phyloP scores from a whole-genome alignment of 2,888 invertebrate species.

The Seladonia tumulorum region DNA sequence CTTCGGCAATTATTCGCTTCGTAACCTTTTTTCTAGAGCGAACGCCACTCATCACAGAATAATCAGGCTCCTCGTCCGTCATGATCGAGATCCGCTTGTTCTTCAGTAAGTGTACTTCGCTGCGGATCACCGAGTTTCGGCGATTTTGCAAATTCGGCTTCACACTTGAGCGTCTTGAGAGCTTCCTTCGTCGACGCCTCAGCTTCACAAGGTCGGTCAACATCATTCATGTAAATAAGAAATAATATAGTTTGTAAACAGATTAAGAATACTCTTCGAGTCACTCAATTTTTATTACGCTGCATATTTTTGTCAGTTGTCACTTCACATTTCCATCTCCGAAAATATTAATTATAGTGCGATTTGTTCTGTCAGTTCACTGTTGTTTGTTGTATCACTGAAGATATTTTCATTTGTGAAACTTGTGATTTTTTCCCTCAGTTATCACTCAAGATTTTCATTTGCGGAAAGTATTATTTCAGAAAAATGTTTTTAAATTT shows the following conservation, averaged over 20 bases:
- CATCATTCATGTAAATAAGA: background rate
- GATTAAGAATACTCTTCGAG: no score
- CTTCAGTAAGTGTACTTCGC: constrained; percentile 28
- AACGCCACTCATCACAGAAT: background rate
- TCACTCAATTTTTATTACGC: background rate
- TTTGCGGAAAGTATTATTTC: no score
- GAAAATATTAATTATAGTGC: no score
- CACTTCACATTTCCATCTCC: background rate
- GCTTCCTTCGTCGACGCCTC: constrained; percentile 23
- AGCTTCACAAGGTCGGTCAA: constrained; percentile 30
- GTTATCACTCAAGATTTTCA: no score
- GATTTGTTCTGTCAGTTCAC: no score
- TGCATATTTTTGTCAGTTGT: background rate
- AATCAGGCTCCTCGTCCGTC: constrained; percentile 53
- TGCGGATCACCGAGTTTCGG: background rate
- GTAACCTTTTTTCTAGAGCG: background rate
- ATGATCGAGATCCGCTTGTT: constrained; percentile 69
- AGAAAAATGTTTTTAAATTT: no score
- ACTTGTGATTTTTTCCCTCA: no score
- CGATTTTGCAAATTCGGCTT: background rate
- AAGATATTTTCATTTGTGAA: no score
- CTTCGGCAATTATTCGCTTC: constrained; percentile 6
- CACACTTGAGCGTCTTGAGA: background rate
- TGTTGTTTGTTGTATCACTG: no score
- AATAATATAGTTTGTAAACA: background rate